A percentile compares a stretch with the other conserved stretches of the same genome.
These are phyloP conservation scores for Agonopterix arenella DNA, from an alignment of 2,888 invertebrate species.

Conservation along the genomic window DNA sequence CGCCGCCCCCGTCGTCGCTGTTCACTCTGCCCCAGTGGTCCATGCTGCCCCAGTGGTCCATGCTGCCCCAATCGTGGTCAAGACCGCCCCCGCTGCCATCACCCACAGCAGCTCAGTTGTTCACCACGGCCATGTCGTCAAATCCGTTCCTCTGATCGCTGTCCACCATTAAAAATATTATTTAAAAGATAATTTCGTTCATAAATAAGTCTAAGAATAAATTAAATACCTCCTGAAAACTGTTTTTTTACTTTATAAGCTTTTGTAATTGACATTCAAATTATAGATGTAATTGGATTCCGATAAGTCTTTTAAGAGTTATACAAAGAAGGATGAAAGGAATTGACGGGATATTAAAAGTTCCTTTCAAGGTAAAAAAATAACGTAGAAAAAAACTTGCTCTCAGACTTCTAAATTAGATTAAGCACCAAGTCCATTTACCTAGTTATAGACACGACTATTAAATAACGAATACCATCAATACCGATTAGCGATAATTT, in stretches of 20 bases:
- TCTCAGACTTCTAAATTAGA: background rate
- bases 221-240: conserved; percentile 18
- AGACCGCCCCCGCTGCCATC: conserved; percentile 37
- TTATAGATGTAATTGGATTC: no score
- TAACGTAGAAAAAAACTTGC: background rate
- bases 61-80: conserved; percentile 55
- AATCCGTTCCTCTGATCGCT: conserved; percentile 48
- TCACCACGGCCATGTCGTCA: conserved; percentile 31
- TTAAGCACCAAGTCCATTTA: background rate
- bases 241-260: conserved; percentile 4
- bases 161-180: conserved; percentile 40
- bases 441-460: background rate
- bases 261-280: no score
- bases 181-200: conserved; percentile 10
- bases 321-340: no score
- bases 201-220: conserved; percentile 15
- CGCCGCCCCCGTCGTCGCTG: no score
- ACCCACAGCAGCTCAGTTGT: conserved; percentile 41
- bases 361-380: background rate
- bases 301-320: no score
- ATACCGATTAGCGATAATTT: background rate
- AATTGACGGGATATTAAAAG: no score
- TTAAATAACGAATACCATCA: background rate
- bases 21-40: conserved; percentile 44
- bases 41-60: conserved; percentile 60